A percentile compares a stretch with the other conserved stretches of the same genome.
These are phyloP conservation scores for Camptogramma bilineatum DNA, from an alignment of 2,888 invertebrate species.

Conservation along the genomic window DNA sequence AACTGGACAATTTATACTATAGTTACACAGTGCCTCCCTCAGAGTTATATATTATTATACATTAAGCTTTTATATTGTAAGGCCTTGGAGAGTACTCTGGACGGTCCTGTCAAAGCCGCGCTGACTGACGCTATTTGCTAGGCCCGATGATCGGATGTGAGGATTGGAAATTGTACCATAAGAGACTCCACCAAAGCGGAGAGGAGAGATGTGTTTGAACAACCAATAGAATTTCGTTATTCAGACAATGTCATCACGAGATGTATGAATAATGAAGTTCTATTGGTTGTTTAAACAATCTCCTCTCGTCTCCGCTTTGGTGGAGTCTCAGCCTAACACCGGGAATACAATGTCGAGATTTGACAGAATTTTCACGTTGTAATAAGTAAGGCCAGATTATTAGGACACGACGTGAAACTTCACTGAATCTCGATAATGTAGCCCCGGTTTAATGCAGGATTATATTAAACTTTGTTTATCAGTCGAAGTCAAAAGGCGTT, in stretches of 20 bases:
- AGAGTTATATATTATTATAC: conserved; percentile 60
- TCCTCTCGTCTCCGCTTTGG: too few relatives aligned
- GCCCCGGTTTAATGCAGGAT: neutral
- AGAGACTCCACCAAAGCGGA: too few relatives aligned
- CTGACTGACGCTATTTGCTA: conserved; percentile 45
- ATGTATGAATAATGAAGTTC: too few relatives aligned
- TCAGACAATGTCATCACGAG: too few relatives aligned
- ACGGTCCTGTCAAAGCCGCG: conserved; percentile 32
- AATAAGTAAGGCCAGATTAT: neutral
- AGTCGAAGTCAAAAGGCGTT: neutral
- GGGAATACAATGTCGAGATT: too few relatives aligned
- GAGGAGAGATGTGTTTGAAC: too few relatives aligned
- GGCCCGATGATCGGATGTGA: conserved; percentile 34
- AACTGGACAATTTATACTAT: conserved; percentile 57
- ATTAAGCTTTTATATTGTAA: conserved; percentile 57
- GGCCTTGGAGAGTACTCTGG: conserved; percentile 40
- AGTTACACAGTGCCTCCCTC: conserved; percentile 62
- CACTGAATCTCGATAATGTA: neutral
- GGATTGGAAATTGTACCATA: conserved; percentile 12
- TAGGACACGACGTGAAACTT: neutral
- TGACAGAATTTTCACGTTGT: neutral
- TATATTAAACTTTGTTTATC: neutral
- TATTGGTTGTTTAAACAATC: too few relatives aligned
- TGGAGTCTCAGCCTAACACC: too few relatives aligned
- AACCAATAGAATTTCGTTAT: too few relatives aligned